Evolutionary conservation across 2,797 vertebrate species (phyloP), one percentile per base, ranked within the genome.

Genomic region (Discoglossus pictus): DNA sequence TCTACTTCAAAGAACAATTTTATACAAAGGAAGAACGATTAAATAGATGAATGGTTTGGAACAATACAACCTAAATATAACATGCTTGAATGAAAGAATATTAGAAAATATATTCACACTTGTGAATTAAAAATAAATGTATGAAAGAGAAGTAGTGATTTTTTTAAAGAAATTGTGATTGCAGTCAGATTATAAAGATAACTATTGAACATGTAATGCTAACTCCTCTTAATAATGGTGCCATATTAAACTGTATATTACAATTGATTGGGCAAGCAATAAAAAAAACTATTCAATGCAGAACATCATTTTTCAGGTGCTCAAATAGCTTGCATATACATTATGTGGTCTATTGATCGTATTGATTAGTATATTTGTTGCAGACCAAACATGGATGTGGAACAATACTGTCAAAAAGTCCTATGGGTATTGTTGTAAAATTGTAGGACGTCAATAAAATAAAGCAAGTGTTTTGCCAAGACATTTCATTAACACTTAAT

Each of bases 281-380:
- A 68, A 53, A 44, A 46, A 46, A 61, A 60, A 35, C 16, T 20
- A 53, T 47, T 61, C 36, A 34, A 16, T 43, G 21, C 27, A 40
- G 54, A 16, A 25, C 21, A 5, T 15, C 6, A 31, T 27, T 20
- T 38, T 53, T 25, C 38, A 39, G 48, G 25, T 21, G 46, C 21
- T 68, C 34, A 46, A 61, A 68, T 42, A 38, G 65, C 48, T 61
- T 61, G 38, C 38, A 38, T 61, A 54, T 68, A 61, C 56, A 68
- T 61, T 61, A 68, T 68, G 65, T 61, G 56, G 65, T 54, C 12
- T 68, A 68, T 68, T 61, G 65, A 68, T 61, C n/a, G 21, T 12
- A 68, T 61, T 54, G 65, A 68, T 68, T 68, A 23, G 24, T 38
- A 61, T 53, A 68, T 68, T 68, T 53, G 27, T 56, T 68, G 39